phyloP scores from a whole-genome alignment of 2,797 vertebrate species.

The Acanthurus lineatus region DNA sequence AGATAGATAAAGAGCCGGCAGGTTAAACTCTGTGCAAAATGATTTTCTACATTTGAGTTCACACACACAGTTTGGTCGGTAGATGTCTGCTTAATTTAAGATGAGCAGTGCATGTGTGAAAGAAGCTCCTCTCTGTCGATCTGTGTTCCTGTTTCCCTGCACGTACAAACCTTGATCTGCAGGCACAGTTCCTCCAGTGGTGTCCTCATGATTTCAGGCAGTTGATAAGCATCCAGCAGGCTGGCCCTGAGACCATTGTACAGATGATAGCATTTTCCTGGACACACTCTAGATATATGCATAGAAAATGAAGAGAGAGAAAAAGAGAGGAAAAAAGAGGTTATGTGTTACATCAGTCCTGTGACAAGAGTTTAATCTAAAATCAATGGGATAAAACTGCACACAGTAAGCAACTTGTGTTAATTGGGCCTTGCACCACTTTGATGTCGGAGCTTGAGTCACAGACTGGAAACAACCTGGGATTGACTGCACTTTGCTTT shows the following conservation, averaged over 20 bases:
- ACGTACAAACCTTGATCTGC: slow-evolving; percentile 92
- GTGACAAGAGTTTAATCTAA: slow-evolving; percentile 53
- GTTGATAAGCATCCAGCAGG: slow-evolving; percentile 94
- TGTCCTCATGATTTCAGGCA: slow-evolving; percentile 97
- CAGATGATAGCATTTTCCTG: slow-evolving; percentile 96
- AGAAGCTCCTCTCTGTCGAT: slow-evolving; percentile 3
- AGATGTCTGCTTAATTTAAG: too few species aligned
- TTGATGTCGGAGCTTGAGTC: slow-evolving; percentile 59
- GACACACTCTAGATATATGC: slow-evolving; percentile 89
- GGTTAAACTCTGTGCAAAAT: too few species aligned
- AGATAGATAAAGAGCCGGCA: too few species aligned
- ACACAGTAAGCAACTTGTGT: slow-evolving; percentile 47
- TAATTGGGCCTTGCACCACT: slow-evolving; percentile 69
- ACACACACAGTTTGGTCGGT: too few species aligned
- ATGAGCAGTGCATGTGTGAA: too few species aligned
- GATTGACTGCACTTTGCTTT: slow-evolving; percentile 40
- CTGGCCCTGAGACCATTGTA: slow-evolving; percentile 95
- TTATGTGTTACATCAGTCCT: slow-evolving; percentile 33
- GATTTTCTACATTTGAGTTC: too few species aligned
- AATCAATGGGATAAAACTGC: slow-evolving; percentile 59
- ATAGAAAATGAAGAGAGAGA: slow-evolving; percentile 31
- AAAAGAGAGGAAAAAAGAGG: slow-evolving; percentile 1
- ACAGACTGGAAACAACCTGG: slow-evolving; percentile 45
- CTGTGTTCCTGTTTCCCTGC: slow-evolving; percentile 3
- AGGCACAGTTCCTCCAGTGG: slow-evolving; percentile 97